Evolutionary conservation across 2,888 invertebrate species (phyloP).

Genomic region (Tolmerus cingulatus): DNA sequence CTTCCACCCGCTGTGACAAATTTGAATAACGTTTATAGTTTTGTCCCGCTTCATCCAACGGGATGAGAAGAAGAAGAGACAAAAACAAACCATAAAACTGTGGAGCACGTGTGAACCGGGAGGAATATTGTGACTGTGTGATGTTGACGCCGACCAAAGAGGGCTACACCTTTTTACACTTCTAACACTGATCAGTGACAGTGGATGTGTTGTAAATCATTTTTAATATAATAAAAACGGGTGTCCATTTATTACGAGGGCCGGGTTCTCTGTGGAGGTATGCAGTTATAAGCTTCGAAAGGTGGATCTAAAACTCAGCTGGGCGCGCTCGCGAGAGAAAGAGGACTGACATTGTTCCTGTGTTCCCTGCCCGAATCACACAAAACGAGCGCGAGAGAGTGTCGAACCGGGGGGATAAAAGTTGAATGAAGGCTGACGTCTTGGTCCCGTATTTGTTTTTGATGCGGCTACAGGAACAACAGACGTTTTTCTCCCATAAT

Average conservation of each 20-base stretch:
- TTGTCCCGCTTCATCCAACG: neutral
- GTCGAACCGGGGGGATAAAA: neutral
- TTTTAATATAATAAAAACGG: constrained; percentile 42
- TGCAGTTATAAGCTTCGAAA: neutral
- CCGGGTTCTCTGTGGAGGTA: neutral
- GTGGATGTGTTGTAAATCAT: constrained; percentile 41
- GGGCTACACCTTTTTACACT: constrained; percentile 40
- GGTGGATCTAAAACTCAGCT: neutral
- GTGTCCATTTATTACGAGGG: constrained; percentile 26
- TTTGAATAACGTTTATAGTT: neutral
- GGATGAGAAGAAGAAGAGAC: constrained; percentile 29
- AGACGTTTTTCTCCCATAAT: neutral
- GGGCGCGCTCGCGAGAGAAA: neutral
- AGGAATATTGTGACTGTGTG: constrained; percentile 26
- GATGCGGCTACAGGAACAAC: neutral
- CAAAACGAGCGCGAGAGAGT: neutral
- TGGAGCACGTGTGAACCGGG: constrained; percentile 30
- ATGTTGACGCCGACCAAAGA: neutral
- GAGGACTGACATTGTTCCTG: neutral
- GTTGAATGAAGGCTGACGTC: constrained; percentile 20
- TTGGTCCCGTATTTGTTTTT: constrained; percentile 10
- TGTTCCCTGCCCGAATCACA: neutral
- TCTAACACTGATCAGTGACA: constrained; percentile 25
- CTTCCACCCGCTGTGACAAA: neutral
- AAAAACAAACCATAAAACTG: constrained; percentile 42